Evolutionary conservation across 2,797 vertebrate species (phyloP), one percentile per base, ranked within the genome.

Genomic region (Mycteria americana): DNA sequence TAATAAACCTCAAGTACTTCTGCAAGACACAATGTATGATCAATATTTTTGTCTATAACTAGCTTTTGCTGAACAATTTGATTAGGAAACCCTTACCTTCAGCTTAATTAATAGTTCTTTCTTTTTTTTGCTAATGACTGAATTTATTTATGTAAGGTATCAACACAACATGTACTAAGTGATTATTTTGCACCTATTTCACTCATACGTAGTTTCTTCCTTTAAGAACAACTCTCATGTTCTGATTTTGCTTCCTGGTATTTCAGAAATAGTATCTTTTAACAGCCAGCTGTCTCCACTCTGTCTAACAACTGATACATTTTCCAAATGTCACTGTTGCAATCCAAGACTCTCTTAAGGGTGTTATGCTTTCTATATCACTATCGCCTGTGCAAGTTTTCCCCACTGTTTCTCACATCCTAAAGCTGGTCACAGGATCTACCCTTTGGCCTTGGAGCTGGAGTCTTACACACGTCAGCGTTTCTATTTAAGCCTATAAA

Each of bases 1-100:
- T 89, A 80, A 89, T 82, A 93, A 93, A 89, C 84, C 59, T 85
- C 48, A 83, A 50, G n/a, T 30, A 64, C 41, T 72, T 86, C n/a
- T 72, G 53, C 51, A 89, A 81, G 41, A 73, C 62, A 88, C 22
- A 76, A 48, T 41, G 6, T 18, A 67, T 41, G 30, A 91, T 80
- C 46, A 50, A 82, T 84, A 88, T 48, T 89, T 80, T 86, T 93
- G 30, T 67, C 60, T 70, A 30, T 23, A 86, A 56, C 7, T 59
- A 80, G 23, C 6, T 86, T 91, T 82, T 65, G 13, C 18, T 60
- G 37, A 87, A 91, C 13, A 85, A 53, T 80, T 93, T 82, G 43
- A 46, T 84, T 63, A 78, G 68, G 45, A 85, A 75, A 43, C 17
- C 19, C 92, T 88, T 63, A 51, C 30, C 18, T 60, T 88, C 63